Evolutionary conservation across 2,797 vertebrate genomes (phyloP), one percentile per base, ranked within the genome.

Genomic region (Sebastes dallii): DNA sequence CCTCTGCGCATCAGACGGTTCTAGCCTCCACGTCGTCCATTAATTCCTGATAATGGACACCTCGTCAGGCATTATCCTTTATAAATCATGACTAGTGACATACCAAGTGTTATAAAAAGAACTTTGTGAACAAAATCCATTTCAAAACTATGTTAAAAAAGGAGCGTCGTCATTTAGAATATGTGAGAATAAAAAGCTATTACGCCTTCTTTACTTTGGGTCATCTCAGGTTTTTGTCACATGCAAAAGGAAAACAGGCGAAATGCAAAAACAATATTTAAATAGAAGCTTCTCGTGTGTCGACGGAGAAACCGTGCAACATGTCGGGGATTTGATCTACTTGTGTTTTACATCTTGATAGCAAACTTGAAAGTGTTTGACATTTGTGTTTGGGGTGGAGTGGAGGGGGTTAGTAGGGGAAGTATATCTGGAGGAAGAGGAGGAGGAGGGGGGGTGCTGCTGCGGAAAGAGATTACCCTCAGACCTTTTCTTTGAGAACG

Each of bases 401-500:
- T 18, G 42, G 80, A 61, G 27, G 14, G 60, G 67, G 34, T 2
- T 5, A 50, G 46, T n/a, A 54, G 54, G 5, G n/a, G 34, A 24
- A 60, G 52, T 66, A 34, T 39, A 30, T 30, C 4, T 9, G 5
- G 32, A 20, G 42, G 30, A 11, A 50, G 46, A 50, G 64, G 14
- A 2, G 36, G 27, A 18, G n/a, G 11, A 1, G 34, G 72, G 25
- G 55, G 58, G 75, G 58, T 76, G 85, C 81, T 86, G 81, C 79
- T 77, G 73, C 81, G 72, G 81, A 88, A 84, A 87, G 83, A 91
- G 88, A 92, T 91, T 88, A 88, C 77, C 84, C 85, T 72, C 78
- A 80, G 82, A 87, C 81, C 82, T 89, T 89, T 90, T 87, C 86
- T 91, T 87, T 85, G 72, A 84, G 74, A 86, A 75, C 4, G 16